These are phyloP conservation scores for Stegodyphus dumicola DNA, from an alignment of 1,140 invertebrate species.

Conservation along the genomic window DNA sequence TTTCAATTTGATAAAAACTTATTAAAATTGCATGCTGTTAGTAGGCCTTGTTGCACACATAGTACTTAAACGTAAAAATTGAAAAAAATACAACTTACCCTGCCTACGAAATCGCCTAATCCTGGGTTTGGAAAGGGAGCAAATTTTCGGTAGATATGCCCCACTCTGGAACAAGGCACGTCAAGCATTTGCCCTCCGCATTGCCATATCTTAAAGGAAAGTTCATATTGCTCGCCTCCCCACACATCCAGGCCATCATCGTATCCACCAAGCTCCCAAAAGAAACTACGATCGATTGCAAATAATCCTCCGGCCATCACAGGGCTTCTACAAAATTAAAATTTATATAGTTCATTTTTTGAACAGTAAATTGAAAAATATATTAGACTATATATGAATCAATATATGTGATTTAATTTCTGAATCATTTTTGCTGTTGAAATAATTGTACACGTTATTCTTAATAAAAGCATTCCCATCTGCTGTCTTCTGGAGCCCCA, in stretches of 20 bases:
- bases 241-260: constrained; percentile 78
- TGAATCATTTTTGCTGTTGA: no score
- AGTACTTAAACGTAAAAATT: no score
- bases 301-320: constrained; percentile 80
- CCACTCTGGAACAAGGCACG: constrained; percentile 71
- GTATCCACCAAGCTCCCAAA: constrained; percentile 77
- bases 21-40: no score
- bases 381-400: no score
- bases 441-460: no score
- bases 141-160: constrained; percentile 75
- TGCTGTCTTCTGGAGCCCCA: no score
- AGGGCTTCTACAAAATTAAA: constrained; percentile 70
- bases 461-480: no score
- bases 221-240: constrained; percentile 68
- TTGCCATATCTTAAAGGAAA: constrained; percentile 69
- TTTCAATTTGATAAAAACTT: no score
- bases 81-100: constrained; percentile 66
- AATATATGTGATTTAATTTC: no score
- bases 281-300: constrained; percentile 75
- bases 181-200: constrained; percentile 72
- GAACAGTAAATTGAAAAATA: no score
- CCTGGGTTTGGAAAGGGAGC: constrained; percentile 83
- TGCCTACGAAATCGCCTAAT: constrained; percentile 88
- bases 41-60: no score
- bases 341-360: no score